phyloP scores from a whole-genome alignment of 2,888 invertebrate species.

The Latrodectus elegans region DNA sequence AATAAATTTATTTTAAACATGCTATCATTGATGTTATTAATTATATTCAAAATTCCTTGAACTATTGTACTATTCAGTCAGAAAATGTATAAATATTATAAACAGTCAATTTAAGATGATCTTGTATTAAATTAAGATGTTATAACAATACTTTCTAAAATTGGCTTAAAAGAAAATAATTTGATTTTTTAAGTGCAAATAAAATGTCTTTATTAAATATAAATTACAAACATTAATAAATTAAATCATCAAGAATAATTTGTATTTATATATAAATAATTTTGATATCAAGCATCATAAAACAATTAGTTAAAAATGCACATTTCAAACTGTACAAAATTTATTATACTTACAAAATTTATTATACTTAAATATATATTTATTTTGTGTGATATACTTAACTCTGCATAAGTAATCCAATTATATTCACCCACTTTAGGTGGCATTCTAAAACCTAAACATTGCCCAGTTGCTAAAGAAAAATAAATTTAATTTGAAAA shows the following conservation, averaged over 20 bases:
- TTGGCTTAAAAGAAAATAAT: too few relatives aligned
- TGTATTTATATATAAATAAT: background rate
- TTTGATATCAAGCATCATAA: too few relatives aligned
- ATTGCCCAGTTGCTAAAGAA: conserved; percentile 32
- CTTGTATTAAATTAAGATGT: too few relatives aligned
- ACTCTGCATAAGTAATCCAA: conserved; percentile 56
- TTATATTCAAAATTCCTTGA: too few relatives aligned
- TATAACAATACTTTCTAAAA: too few relatives aligned
- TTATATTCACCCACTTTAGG: conserved; percentile 28
- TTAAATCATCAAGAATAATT: background rate
- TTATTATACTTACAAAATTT: background rate
- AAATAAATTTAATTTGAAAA: background rate
- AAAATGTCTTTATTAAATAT: background rate
- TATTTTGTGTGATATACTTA: conserved; percentile 15
- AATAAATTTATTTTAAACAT: too few relatives aligned
- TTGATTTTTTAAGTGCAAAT: too few relatives aligned
- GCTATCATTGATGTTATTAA: too few relatives aligned
- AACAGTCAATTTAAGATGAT: too few relatives aligned
- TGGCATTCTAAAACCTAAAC: conserved; percentile 38
- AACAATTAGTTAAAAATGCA: too few relatives aligned
- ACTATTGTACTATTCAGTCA: too few relatives aligned
- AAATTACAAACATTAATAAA: conserved; percentile 1
- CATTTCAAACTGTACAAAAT: background rate
- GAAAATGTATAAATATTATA: too few relatives aligned
- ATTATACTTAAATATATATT: background rate